These are phyloP conservation scores for Vidua chalybeata DNA, from an alignment of 2,113 vertebrate genomes.

Conservation along the genomic window DNA sequence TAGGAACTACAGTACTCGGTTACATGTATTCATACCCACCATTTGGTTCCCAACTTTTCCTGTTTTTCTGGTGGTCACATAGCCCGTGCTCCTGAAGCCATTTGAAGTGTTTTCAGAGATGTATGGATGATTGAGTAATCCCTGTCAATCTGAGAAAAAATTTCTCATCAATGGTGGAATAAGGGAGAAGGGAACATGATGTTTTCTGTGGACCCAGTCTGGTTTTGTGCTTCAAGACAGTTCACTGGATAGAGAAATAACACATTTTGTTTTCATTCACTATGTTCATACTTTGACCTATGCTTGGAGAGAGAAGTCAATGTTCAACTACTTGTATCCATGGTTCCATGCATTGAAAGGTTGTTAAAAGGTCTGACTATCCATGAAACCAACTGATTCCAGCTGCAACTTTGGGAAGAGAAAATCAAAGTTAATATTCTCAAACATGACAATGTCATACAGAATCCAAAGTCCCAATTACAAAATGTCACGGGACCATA, in stretches of 20 bases:
- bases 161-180: neutral
- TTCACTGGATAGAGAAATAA: neutral
- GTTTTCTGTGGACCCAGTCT: neutral
- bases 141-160: neutral
- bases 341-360: neutral
- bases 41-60: neutral
- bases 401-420: neutral
- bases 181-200: neutral
- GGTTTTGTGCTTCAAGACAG: neutral
- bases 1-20: accelerated
- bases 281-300: neutral
- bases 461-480: neutral
- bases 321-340: neutral
- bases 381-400: neutral
- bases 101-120: neutral
- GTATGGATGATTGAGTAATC: neutral
- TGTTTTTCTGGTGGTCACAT: neutral
- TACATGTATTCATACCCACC: neutral
- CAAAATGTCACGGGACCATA: neutral
- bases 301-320: neutral
- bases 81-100: neutral
- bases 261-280: neutral
- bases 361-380: neutral
- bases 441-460: neutral
- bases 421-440: neutral